Evolutionary conservation across 2,888 invertebrate species (phyloP).

Genomic region (Cheilosia urbana): DNA sequence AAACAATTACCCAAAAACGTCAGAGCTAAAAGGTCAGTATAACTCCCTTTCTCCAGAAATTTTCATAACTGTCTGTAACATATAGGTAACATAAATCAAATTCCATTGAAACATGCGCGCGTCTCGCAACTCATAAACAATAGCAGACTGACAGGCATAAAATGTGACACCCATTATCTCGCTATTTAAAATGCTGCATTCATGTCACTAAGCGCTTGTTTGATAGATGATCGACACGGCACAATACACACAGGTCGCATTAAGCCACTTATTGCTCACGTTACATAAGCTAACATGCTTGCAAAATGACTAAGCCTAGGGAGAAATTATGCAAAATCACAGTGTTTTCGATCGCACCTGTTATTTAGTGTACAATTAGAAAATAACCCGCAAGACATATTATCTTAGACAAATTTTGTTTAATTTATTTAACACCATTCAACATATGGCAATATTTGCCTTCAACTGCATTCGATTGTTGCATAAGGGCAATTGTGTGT

Average conservation of each 20-base stretch:
- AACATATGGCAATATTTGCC: slow-evolving; percentile 54
- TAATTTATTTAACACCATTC: slow-evolving; percentile 44
- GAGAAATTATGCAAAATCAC: slow-evolving; percentile 43
- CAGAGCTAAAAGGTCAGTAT: too few species aligned
- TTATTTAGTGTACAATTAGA: slow-evolving; percentile 10
- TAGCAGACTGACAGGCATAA: neutral
- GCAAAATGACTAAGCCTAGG: slow-evolving; percentile 7
- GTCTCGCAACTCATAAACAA: neutral
- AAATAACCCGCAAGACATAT: slow-evolving; percentile 19
- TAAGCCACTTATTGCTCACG: neutral
- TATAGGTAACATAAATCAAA: neutral
- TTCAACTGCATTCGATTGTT: slow-evolving; percentile 65
- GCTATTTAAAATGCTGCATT: neutral
- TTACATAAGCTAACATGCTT: slow-evolving; percentile 10
- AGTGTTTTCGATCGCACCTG: slow-evolving; percentile 17
- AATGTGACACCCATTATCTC: slow-evolving; percentile 5
- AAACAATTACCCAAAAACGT: too few species aligned
- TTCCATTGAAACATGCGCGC: neutral
- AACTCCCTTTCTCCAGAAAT: too few species aligned
- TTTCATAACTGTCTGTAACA: neutral
- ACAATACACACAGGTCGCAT: too few species aligned
- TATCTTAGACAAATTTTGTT: slow-evolving; percentile 26
- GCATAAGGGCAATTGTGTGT: slow-evolving; percentile 47
- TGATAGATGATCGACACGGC: neutral
- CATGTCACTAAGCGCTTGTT: slow-evolving; percentile 2